A percentile compares a stretch with the other conserved stretches of the same genome.
Evolutionary conservation across 2,797 vertebrate genomes (phyloP).

Genomic region (Diglossa cyanea): DNA sequence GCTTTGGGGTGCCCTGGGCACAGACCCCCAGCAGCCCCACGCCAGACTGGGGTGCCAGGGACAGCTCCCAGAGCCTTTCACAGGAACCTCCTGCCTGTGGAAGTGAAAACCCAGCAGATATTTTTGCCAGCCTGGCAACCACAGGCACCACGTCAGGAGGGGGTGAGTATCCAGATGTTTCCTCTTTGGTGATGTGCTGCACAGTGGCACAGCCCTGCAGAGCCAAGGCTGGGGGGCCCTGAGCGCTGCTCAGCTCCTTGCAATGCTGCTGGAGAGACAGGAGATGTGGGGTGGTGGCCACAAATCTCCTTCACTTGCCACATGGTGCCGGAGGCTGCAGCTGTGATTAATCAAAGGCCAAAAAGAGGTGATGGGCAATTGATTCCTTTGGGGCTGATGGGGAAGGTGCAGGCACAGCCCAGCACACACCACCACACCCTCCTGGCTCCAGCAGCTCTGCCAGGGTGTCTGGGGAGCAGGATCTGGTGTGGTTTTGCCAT

Average conservation of each 20-base stretch:
- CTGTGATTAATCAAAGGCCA: background rate
- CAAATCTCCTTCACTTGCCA: background rate
- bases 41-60: accelerated
- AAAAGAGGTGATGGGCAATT: background rate
- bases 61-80: background rate
- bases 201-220: background rate
- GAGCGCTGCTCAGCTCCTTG: background rate
- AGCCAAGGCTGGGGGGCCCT: background rate
- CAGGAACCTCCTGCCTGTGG: background rate
- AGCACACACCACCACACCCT: background rate
- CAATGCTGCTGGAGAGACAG: background rate
- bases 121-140: background rate
- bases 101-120: background rate
- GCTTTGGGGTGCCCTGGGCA: background rate
- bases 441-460: background rate
- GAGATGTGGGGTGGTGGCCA: background rate
- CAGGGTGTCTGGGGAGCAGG: background rate
- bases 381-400: background rate
- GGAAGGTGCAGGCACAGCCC: background rate
- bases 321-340: accelerated
- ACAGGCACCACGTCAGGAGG: background rate
- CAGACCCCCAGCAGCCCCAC: background rate
- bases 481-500: background rate
- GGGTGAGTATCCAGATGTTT: background rate
- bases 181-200: constrained; percentile 28